Conservation (phyloP, 2,888 invertebrate species). For the Plusia festucae region DNA sequence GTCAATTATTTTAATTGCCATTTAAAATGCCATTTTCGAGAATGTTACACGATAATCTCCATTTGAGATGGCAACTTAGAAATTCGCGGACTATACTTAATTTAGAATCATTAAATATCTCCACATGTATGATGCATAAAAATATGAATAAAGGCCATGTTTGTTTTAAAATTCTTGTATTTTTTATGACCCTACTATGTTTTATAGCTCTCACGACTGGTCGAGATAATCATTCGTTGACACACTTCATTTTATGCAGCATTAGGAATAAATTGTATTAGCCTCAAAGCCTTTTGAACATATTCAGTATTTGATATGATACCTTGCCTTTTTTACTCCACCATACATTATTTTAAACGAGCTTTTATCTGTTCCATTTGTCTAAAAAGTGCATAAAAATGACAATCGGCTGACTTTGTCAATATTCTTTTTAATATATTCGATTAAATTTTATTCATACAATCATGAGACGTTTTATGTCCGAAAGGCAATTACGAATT, state of each 20-base stretch:
- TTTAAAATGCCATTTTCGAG: conserved; percentile 37
- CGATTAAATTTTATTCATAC: no score
- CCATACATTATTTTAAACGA: no score
- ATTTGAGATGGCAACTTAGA: conserved; percentile 9
- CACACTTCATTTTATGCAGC: conserved; percentile 4
- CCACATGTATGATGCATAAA: background rate
- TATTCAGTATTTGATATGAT: no score
- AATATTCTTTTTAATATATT: no score
- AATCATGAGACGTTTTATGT: background rate
- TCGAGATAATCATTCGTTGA: background rate
- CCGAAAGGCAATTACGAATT: background rate
- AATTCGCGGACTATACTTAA: conserved; percentile 7
- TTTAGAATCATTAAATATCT: conserved; percentile 12
- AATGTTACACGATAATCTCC: background rate
- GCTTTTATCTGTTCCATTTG: no score
- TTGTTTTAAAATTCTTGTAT: conserved; percentile 22
- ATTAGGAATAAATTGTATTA: background rate
- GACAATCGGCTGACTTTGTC: no score
- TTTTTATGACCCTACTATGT: conserved; percentile 16
- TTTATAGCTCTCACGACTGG: conserved; percentile 21
- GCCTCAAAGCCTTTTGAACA: no score
- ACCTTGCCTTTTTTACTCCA: no score
- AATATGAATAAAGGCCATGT: conserved; percentile 10
- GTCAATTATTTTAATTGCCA: conserved; percentile 31
- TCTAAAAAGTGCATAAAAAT: no score